Percentiles rank a stretch among this genome's conserved stretches.
phyloP scores from a whole-genome alignment of 2,113 vertebrate genomes.

The Agapornis roseicollis region DNA sequence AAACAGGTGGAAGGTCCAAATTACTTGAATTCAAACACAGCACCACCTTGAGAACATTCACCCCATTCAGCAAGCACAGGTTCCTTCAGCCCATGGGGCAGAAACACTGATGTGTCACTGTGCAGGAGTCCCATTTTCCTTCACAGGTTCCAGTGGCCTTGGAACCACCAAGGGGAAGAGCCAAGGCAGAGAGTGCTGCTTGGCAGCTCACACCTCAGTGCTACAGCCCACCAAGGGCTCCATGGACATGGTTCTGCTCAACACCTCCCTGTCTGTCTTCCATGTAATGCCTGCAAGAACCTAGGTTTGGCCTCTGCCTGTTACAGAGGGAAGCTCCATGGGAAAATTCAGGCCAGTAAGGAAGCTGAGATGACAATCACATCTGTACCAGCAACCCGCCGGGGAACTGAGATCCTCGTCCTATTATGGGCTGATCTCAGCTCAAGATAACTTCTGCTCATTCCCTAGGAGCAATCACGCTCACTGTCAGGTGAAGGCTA shows the following conservation, averaged over 20 bases:
- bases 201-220: background rate
- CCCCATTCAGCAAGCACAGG: background rate
- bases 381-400: rapidly evolving
- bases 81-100: background rate
- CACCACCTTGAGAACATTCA: background rate
- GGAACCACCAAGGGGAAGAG: background rate
- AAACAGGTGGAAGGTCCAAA: background rate
- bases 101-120: background rate
- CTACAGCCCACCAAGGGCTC: background rate
- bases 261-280: background rate
- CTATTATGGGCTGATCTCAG: rapidly evolving
- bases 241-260: rapidly evolving
- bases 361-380: background rate
- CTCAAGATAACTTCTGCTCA: background rate
- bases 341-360: background rate
- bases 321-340: background rate
- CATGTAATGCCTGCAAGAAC: background rate
- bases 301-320: rapidly evolving
- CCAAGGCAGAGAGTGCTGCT: too few species aligned
- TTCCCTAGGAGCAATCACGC: background rate
- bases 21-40: background rate
- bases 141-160: background rate
- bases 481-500: background rate
- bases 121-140: background rate
- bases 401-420: background rate